Evolutionary conservation across 2,113 vertebrate species (phyloP).

Genomic region (Crotalus horridus): DNA sequence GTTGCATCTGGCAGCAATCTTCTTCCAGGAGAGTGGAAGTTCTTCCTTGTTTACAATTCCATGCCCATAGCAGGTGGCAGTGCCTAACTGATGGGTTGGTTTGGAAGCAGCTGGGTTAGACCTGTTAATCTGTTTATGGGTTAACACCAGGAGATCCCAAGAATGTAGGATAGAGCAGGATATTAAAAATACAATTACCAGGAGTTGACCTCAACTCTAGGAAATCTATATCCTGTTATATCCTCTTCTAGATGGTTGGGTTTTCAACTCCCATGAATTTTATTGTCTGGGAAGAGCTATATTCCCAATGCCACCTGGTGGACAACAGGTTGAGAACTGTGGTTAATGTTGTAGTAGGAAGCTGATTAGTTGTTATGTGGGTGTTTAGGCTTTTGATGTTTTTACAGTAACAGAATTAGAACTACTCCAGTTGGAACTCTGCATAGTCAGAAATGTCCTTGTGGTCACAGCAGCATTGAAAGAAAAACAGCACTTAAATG

Average conservation of each 20-base stretch:
- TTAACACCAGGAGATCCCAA: neutral
- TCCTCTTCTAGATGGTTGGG: neutral
- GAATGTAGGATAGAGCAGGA: neutral
- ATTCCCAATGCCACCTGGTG: neutral
- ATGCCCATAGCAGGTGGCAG: neutral
- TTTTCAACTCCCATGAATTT: neutral
- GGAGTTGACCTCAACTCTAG: neutral
- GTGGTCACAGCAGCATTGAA: neutral
- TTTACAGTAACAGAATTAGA: neutral
- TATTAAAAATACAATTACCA: neutral
- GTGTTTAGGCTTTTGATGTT: neutral
- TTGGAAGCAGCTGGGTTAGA: neutral
- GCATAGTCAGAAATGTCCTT: neutral
- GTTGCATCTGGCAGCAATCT: neutral
- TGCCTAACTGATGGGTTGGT: neutral
- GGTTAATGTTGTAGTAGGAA: neutral
- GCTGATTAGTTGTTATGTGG: neutral
- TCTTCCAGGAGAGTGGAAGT: neutral
- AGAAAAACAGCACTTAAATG: neutral
- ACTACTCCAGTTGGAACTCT: neutral
- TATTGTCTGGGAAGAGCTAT: neutral
- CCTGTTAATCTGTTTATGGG: neutral
- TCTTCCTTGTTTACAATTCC: neutral
- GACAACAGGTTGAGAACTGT: neutral
- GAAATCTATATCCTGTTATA: neutral